Percentiles rank a stretch among this genome's conserved stretches.
Conservation (phyloP, 2,888 invertebrate genomes). For the Drosophila mettleri region DNA sequence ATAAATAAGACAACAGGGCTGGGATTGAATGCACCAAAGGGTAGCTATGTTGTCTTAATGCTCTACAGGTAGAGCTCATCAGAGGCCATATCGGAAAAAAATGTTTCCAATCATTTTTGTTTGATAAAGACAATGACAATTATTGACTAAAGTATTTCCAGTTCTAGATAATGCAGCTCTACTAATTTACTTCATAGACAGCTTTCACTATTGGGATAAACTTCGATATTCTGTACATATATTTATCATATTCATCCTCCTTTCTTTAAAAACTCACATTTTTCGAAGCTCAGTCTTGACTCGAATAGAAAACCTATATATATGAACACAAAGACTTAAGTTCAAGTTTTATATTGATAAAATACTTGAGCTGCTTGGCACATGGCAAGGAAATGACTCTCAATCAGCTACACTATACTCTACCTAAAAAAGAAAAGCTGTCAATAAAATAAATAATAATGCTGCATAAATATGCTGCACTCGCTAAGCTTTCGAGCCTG, state of each 20-base stretch:
- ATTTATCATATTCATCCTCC: not conserved
- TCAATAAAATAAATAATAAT: constrained; percentile 80
- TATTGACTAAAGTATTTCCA: not conserved
- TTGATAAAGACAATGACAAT: too few relatives aligned
- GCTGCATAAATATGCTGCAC: constrained; percentile 72
- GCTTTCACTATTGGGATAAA: not conserved
- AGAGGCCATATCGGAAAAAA: not conserved
- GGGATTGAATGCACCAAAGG: constrained; percentile 5
- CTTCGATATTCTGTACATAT: not conserved
- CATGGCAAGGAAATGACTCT: constrained; percentile 46
- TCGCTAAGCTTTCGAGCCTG: constrained; percentile 35
- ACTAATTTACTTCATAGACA: not conserved
- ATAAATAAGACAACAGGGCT: constrained; percentile 59
- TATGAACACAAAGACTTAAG: not conserved
- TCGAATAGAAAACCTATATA: not conserved
- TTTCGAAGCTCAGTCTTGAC: not conserved
- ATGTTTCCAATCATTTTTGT: too few relatives aligned
- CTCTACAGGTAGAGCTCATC: constrained; percentile 24
- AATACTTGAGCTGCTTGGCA: constrained; percentile 9
- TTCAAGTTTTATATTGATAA: constrained; percentile 9
- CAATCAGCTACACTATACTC: constrained; percentile 36
- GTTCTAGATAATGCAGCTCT: not conserved
- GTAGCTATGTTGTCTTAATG: constrained; percentile 7
- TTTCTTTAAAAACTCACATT: not conserved
- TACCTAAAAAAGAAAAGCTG: constrained; percentile 59